phyloP scores from a whole-genome alignment of 2,113 vertebrate genomes.

The Condylura cristata region DNA sequence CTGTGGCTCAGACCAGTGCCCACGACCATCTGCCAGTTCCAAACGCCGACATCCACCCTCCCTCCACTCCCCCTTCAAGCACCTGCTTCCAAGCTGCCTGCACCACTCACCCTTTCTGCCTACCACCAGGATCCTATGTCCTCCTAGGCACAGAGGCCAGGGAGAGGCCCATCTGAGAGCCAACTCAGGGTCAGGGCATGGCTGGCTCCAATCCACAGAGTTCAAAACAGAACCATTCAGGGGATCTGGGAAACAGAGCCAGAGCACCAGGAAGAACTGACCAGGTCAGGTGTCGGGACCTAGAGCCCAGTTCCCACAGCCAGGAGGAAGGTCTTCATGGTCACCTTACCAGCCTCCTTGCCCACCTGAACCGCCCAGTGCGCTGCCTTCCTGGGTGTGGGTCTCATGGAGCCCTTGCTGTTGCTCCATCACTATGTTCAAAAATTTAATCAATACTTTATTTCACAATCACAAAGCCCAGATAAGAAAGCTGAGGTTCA shows the following conservation, averaged over 20 bases:
- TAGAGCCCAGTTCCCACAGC: neutral
- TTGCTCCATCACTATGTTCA: neutral
- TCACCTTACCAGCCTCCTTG: neutral
- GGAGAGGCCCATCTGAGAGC: neutral
- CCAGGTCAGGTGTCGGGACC: neutral
- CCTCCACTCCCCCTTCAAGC: constrained; percentile 46
- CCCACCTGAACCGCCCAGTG: neutral
- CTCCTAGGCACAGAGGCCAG: neutral
- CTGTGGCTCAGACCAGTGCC: constrained; percentile 66
- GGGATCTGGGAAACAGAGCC: neutral
- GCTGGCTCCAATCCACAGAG: neutral
- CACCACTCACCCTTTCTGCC: neutral
- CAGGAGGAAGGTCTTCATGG: neutral
- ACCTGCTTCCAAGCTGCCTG: constrained; percentile 49
- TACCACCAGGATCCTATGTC: neutral
- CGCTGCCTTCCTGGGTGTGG: neutral
- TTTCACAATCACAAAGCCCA: neutral
- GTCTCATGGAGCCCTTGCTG: neutral
- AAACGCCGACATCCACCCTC: constrained; percentile 13
- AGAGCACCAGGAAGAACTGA: neutral
- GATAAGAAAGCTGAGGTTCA: constrained; percentile 3
- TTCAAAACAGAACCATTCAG: neutral
- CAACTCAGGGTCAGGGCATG: neutral
- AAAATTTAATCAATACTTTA: neutral
- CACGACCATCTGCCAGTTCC: constrained; percentile 70